phyloP scores from a whole-genome alignment of 2,888 invertebrate species.

The Cremastinae sp. region DNA sequence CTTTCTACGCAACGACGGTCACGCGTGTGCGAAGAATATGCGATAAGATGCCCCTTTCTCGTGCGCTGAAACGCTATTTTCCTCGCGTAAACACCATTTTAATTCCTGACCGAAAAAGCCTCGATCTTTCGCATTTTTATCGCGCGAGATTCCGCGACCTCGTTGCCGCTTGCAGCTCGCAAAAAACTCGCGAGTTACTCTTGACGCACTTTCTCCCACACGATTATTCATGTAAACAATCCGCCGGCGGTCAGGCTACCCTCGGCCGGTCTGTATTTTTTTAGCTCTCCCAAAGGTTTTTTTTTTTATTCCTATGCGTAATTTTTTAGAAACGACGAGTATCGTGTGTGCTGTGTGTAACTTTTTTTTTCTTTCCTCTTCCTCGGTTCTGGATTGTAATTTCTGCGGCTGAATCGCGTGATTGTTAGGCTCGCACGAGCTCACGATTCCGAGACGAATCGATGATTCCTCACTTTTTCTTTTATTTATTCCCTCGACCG shows the following conservation, averaged over 20 bases:
- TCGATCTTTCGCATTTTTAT: too few relatives aligned
- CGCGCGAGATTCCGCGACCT: too few relatives aligned
- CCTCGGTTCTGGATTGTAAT: slow-evolving; percentile 37
- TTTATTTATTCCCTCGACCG: neutral
- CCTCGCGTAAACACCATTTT: too few relatives aligned
- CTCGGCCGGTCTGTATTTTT: too few relatives aligned
- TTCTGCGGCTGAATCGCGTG: slow-evolving; percentile 19
- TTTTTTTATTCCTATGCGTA: neutral
- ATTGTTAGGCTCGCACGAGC: slow-evolving; percentile 40
- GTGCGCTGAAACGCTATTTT: neutral
- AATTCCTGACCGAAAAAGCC: too few relatives aligned
- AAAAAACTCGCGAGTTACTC: slow-evolving; percentile 10
- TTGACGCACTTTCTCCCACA: slow-evolving; percentile 50
- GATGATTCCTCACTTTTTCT: slow-evolving; percentile 10
- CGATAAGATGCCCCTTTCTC: neutral
- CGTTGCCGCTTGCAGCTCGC: too few relatives aligned
- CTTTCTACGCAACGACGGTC: slow-evolving; percentile 35
- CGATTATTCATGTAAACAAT: slow-evolving; percentile 23
- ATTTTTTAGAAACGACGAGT: neutral
- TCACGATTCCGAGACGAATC: slow-evolving; percentile 16
- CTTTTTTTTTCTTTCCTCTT: slow-evolving; percentile 18
- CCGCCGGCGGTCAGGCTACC: slow-evolving; percentile 10
- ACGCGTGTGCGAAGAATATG: slow-evolving; percentile 1
- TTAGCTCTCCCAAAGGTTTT: too few relatives aligned
- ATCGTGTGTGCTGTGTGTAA: too few relatives aligned